phyloP scores from a whole-genome alignment of 2,797 vertebrate species.

The Enteromius viviparus region DNA sequence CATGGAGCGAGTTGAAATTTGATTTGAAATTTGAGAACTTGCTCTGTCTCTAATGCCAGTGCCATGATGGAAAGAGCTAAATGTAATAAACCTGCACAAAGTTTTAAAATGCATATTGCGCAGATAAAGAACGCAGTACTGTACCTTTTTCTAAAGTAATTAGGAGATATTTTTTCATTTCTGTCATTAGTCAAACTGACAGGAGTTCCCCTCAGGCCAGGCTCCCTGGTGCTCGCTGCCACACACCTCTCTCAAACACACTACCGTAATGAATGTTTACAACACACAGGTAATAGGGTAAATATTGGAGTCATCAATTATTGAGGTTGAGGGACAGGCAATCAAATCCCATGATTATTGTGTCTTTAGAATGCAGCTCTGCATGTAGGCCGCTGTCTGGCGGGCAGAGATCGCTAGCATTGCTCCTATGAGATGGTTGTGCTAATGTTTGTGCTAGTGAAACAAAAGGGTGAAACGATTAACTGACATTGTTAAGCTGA shows the following conservation, averaged over 20 bases:
- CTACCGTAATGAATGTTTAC: slow-evolving; percentile 91
- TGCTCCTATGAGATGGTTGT: slow-evolving; percentile 59
- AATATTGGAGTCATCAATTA: slow-evolving; percentile 96
- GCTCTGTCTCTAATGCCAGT: slow-evolving; percentile 81
- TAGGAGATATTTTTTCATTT: slow-evolving; percentile 86
- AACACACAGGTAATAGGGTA: slow-evolving; percentile 90
- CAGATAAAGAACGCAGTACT: slow-evolving; percentile 82
- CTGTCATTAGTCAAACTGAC: slow-evolving; percentile 87
- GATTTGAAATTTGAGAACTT: slow-evolving; percentile 87
- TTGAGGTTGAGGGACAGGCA: slow-evolving; percentile 83
- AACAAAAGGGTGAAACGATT: slow-evolving; percentile 62
- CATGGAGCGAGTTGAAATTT: slow-evolving; percentile 78
- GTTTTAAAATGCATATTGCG: slow-evolving; percentile 84
- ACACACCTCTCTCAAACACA: slow-evolving; percentile 83
- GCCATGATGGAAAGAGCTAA: slow-evolving; percentile 68
- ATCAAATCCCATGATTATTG: slow-evolving; percentile 88
- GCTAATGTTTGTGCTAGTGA: slow-evolving; percentile 70
- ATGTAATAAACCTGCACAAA: slow-evolving; percentile 84
- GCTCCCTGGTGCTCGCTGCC: slow-evolving; percentile 61
- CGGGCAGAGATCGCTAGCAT: slow-evolving; percentile 62
- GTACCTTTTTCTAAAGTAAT: slow-evolving; percentile 86
- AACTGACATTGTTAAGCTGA: slow-evolving; percentile 72
- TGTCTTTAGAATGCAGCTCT: slow-evolving; percentile 78
- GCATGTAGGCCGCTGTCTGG: slow-evolving; percentile 68
- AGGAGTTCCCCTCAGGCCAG: slow-evolving; percentile 85